Conservation (phyloP, 2,888 invertebrate genomes). For the Argyresthia goedartella region DNA sequence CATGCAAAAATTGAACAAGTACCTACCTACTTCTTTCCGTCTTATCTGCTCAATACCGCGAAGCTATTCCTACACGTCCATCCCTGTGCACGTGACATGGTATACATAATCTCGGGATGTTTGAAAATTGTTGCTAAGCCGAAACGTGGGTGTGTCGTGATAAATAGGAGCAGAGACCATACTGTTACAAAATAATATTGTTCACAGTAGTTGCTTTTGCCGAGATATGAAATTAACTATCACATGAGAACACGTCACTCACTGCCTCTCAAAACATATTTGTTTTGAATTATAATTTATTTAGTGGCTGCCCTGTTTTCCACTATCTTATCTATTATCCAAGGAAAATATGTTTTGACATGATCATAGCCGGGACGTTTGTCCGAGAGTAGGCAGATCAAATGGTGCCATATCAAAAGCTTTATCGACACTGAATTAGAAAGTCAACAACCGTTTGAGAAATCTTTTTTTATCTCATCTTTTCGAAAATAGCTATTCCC, state of each 20-base stretch:
- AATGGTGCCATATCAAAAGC: too few species aligned
- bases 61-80: too few species aligned
- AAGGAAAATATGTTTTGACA: slow-evolving; percentile 60
- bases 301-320: slow-evolving; percentile 52
- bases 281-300: slow-evolving; percentile 38
- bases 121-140: slow-evolving; percentile 38
- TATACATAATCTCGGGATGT: too few species aligned
- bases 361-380: slow-evolving; percentile 40
- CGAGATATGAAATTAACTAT: neutral
- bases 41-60: too few species aligned
- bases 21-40: too few species aligned
- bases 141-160: slow-evolving; percentile 61
- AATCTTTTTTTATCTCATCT: too few species aligned
- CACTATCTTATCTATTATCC: slow-evolving; percentile 61
- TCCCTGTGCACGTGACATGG: too few species aligned
- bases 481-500: too few species aligned
- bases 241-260: slow-evolving; percentile 50
- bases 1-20: too few species aligned
- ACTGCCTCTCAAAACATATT: slow-evolving; percentile 52
- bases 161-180: slow-evolving; percentile 22
- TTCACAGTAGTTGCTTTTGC: neutral
- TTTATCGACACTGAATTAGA: too few species aligned
- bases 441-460: too few species aligned
- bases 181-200: neutral
- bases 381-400: slow-evolving; percentile 13